phyloP scores from a whole-genome alignment of 2,797 vertebrate species.

The Champsocephalus gunnari region DNA sequence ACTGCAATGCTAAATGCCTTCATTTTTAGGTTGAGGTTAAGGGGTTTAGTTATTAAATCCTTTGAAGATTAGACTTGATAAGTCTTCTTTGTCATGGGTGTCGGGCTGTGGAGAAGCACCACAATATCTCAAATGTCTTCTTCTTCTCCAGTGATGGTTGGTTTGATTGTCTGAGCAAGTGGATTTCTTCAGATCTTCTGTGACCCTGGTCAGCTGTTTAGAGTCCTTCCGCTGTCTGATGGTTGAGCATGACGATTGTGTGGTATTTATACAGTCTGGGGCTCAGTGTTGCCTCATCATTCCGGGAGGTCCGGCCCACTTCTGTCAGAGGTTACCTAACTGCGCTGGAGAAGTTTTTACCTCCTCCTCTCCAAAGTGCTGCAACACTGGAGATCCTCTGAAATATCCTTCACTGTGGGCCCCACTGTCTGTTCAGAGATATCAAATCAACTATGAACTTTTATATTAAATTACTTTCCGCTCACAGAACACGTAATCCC shows the following conservation, averaged over 20 bases:
- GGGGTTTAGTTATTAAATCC: constrained; percentile 49
- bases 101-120: constrained; percentile 49
- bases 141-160: constrained; percentile 58
- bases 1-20: constrained; percentile 82
- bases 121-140: constrained; percentile 54
- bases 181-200: constrained; percentile 56
- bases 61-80: constrained; percentile 57
- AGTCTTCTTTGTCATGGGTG: constrained; percentile 67
- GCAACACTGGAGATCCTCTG: constrained; percentile 51
- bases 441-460: constrained; percentile 52
- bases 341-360: constrained; percentile 67
- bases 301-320: constrained; percentile 62
- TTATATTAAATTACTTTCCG: constrained; percentile 55
- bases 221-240: constrained; percentile 41
- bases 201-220: constrained; percentile 54
- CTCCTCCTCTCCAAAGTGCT: constrained; percentile 40
- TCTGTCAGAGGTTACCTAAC: constrained; percentile 77
- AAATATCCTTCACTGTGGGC: constrained; percentile 48
- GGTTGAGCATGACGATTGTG: constrained; percentile 22
- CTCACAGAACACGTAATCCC: constrained; percentile 50
- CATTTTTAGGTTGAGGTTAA: constrained; percentile 73
- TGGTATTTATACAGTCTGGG: constrained; percentile 74
- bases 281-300: constrained; percentile 73
- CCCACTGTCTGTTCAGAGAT: constrained; percentile 24
- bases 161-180: constrained; percentile 37